These are phyloP conservation scores for Xanthia togata DNA, from an alignment of 2,888 invertebrate genomes.

Conservation along the genomic window DNA sequence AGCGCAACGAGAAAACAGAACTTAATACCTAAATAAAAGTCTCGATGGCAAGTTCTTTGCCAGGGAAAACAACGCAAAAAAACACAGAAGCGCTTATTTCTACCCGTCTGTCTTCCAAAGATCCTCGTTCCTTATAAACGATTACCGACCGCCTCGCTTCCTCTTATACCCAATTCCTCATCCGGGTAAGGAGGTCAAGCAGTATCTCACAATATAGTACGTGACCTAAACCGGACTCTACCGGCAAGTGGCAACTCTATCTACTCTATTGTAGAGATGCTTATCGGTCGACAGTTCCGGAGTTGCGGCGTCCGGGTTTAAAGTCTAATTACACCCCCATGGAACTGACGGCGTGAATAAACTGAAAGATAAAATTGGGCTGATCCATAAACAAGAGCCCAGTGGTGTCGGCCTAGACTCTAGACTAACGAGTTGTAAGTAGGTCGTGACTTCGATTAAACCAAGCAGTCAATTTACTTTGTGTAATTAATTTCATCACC, in stretches of 20 bases:
- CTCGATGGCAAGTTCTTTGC: no score
- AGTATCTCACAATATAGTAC: conserved; percentile 52
- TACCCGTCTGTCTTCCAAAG: neutral
- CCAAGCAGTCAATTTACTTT: no score
- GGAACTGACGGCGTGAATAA: neutral
- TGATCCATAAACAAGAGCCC: no score
- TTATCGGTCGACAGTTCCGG: conserved; percentile 59
- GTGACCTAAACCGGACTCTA: conserved; percentile 50
- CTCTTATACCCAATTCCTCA: conserved; percentile 18
- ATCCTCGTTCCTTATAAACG: neutral
- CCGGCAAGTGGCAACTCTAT: conserved; percentile 32
- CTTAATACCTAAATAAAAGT: no score
- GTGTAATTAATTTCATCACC: no score
- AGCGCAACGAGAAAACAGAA: no score
- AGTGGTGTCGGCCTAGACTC: no score
- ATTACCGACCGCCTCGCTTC: conserved; percentile 20
- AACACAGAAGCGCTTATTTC: no score
- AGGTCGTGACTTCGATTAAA: no score
- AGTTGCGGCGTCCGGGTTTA: conserved; percentile 54
- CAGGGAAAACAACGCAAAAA: no score
- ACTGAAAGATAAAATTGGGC: no score
- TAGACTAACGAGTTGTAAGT: no score
- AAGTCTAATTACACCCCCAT: conserved; percentile 37
- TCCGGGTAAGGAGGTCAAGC: conserved; percentile 48
- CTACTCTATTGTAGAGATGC: conserved; percentile 26